Conservation (phyloP, 2,113 vertebrate genomes). For the Oreochromis tanganicae region DNA sequence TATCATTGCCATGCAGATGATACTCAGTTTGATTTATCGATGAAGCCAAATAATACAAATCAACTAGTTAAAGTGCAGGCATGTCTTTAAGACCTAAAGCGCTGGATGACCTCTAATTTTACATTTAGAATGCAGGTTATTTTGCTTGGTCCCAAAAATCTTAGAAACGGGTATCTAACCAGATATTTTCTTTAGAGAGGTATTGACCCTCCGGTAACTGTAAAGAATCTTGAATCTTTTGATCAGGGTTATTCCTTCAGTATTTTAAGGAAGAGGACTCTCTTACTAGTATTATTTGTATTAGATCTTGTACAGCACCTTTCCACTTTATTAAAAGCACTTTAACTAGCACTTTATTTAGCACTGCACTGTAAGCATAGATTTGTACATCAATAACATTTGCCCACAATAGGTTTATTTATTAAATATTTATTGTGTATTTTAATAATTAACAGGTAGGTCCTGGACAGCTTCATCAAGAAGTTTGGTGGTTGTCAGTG, state of each 20-base stretch:
- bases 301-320: not conserved
- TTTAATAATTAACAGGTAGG: not conserved
- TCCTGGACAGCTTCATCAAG: not conserved
- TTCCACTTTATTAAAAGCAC: not conserved
- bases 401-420: not conserved
- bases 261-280: not conserved
- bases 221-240: not conserved
- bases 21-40: not conserved
- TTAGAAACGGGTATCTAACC: not conserved
- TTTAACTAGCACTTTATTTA: not conserved
- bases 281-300: not conserved
- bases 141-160: not conserved
- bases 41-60: not conserved
- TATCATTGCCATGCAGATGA: not conserved
- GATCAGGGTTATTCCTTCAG: not conserved
- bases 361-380: not conserved
- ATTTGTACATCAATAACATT: not conserved
- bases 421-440: not conserved
- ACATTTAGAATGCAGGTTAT: not conserved
- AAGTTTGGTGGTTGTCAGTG: not conserved
- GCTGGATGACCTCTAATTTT: not conserved
- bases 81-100: not conserved
- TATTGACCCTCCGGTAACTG: not conserved
- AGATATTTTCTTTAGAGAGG: not conserved
- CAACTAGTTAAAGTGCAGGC: not conserved